Percentiles rank a stretch among this genome's conserved stretches.
Evolutionary conservation across 2,113 vertebrate species (phyloP).

Genomic region (Hemiscyllium ocellatum): DNA sequence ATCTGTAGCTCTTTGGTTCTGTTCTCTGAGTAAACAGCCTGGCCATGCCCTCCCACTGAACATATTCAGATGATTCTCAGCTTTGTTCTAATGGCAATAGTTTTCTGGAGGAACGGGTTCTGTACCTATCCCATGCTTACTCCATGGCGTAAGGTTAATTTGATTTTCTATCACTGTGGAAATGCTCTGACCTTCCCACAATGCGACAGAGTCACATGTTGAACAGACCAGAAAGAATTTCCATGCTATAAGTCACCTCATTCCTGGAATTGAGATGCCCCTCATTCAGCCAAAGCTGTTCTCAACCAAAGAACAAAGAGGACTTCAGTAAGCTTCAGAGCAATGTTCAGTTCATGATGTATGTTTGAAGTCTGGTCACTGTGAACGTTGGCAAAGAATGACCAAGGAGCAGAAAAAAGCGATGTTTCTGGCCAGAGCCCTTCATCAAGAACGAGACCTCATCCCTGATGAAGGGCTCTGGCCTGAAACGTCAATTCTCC

Average conservation of each 20-base stretch:
- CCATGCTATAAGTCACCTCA: background rate
- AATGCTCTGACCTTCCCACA: background rate
- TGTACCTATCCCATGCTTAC: background rate
- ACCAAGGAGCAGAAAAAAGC: background rate
- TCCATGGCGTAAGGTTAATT: too few relatives aligned
- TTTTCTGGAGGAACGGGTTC: background rate
- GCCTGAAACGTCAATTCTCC: too few relatives aligned
- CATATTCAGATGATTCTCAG: background rate
- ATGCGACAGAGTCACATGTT: background rate
- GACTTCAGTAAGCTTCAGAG: background rate
- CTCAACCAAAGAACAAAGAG: background rate
- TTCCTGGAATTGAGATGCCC: background rate
- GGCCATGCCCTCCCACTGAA: background rate
- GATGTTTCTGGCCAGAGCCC: too few relatives aligned
- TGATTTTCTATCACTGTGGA: background rate
- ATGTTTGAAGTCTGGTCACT: background rate
- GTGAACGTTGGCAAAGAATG: background rate
- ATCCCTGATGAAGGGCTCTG: too few relatives aligned
- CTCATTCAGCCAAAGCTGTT: background rate
- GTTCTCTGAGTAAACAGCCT: background rate
- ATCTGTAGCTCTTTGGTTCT: too few relatives aligned
- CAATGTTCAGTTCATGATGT: too few relatives aligned
- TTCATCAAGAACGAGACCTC: too few relatives aligned
- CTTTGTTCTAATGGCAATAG: background rate
- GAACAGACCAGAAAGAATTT: background rate